These are phyloP conservation scores for Actinernus sp. DNA, from an alignment of 92 coral and sea anemone species.

Conservation along the genomic window DNA sequence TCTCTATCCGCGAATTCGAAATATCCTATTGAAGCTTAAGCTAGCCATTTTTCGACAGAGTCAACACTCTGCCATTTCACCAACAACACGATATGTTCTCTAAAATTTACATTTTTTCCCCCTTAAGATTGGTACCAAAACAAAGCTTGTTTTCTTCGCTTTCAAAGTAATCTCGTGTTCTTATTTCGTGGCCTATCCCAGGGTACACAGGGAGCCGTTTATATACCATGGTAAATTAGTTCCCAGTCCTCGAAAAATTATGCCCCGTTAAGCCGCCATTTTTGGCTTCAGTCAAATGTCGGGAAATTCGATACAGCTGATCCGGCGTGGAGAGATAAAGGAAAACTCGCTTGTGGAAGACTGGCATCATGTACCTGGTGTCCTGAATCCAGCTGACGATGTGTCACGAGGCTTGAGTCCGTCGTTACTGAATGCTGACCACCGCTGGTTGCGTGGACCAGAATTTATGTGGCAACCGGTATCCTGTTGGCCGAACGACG, in stretches of 20 bases:
- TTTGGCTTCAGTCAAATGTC: conserved; percentile 47
- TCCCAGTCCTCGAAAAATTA: conserved; percentile 25
- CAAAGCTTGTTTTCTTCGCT: conserved; percentile 26
- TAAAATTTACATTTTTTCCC: too few relatives aligned
- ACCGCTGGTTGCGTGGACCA: conserved; percentile 66
- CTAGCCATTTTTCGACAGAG: too few relatives aligned
- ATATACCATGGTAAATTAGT: conserved; percentile 14
- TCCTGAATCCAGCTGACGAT: conserved; percentile 55
- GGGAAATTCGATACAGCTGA: conserved; percentile 44
- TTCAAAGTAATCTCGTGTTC: neutral
- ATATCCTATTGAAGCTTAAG: conserved; percentile 27
- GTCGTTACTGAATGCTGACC: conserved; percentile 16
- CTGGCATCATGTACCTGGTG: conserved; percentile 59
- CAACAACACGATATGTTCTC: conserved; percentile 4
- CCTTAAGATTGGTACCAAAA: conserved; percentile 29
- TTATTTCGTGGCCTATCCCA: conserved; percentile 35
- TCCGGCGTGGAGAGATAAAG: conserved; percentile 56
- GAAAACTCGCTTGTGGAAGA: conserved; percentile 44
- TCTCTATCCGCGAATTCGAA: conserved; percentile 1
- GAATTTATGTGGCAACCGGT: conserved; percentile 51
- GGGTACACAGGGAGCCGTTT: conserved; percentile 3
- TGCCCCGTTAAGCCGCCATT: neutral
- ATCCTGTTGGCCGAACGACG: conserved; percentile 45
- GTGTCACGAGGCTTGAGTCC: conserved; percentile 55
- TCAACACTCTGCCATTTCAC: too few relatives aligned